Conservation (phyloP, 1,140 invertebrate genomes). For the Coptotermes formosanus region DNA sequence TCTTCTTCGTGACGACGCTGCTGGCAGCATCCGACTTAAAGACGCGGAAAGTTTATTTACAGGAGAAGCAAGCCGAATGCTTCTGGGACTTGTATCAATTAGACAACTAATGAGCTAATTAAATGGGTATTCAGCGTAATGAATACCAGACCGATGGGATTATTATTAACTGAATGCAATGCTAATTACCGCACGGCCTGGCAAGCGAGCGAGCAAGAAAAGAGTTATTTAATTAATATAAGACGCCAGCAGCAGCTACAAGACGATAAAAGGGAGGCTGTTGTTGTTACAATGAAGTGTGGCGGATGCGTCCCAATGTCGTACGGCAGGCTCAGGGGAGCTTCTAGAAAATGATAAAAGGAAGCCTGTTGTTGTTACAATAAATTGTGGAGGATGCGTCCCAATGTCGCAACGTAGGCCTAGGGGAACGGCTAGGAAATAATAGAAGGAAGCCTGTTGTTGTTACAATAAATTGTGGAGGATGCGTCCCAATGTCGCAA, state of each 20-base stretch:
- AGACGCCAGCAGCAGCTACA: slow-evolving; percentile 24
- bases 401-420: background rate
- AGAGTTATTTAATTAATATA: slow-evolving; percentile 36
- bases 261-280: slow-evolving; percentile 3
- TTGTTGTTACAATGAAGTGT: background rate
- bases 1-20: background rate
- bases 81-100: slow-evolving; percentile 43
- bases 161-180: slow-evolving; percentile 35
- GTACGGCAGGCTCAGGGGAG: too few species aligned
- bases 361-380: slow-evolving; percentile 11
- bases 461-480: background rate
- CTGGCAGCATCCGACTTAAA: slow-evolving; percentile 16
- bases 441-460: slow-evolving; percentile 2
- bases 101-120: slow-evolving; percentile 51
- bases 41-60: slow-evolving; percentile 32
- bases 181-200: slow-evolving; percentile 33
- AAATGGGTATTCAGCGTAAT: slow-evolving; percentile 49
- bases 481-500: background rate
- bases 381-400: background rate
- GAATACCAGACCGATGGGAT: slow-evolving; percentile 44
- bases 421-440: background rate
- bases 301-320: background rate
- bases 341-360: background rate
- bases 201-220: slow-evolving; percentile 20
- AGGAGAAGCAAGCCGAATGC: slow-evolving; percentile 15